Base-by-base conservation (phyloP, 2,888 invertebrate genomes). In the Nomada flava region DNA sequence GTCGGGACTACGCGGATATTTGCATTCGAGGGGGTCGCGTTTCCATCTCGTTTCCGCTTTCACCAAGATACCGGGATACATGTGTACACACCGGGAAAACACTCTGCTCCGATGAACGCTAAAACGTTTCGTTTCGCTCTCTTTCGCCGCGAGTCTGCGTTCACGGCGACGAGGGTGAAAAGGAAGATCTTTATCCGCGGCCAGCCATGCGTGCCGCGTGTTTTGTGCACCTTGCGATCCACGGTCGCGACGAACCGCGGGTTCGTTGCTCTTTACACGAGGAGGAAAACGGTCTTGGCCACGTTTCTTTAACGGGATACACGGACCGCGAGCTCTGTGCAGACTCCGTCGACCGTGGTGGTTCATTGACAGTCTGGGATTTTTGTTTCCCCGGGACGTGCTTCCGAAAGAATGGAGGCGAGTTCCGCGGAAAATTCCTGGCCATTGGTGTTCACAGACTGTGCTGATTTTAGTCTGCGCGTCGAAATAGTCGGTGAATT, bases 181-280 rank as follows among this genome's bases (percentile, higher is more conserved):
- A 63, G 53, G 70, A 71, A 60, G 72, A 82, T 82, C 82, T 76
- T 82, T 82, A 82, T 82, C 75, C 26, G 62, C 73, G 69, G 53
- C 69, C 69, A 72, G 72, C 64, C 83, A 60, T 55, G 53, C 64
- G 78, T 82, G 68, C 53, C 81, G 67, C 57, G 59, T 55, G 83
- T 60, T 77, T 83, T 59, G 69, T 77, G 47, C 82, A 64, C 82
- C 72, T 82, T 68, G 71, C 68, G 63, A 67, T 36, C 67, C 53
- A 57, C 68, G 26, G n/a, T 67, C 64, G 62, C 78, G 78, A 52
- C 78, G 57, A 13, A 18, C 50, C 78, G 65, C 72, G 50, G 62
- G 67, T 72, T 67, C 81, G 72, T 80, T 79, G 60, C 47, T 60
- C 65, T 55, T 71, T 64, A 26, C 50, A 50, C 67, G 72, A 60